Evolutionary conservation across 2,797 vertebrate species (phyloP), one percentile per base, ranked within the genome.

Genomic region (Alfaro cultratus): DNA sequence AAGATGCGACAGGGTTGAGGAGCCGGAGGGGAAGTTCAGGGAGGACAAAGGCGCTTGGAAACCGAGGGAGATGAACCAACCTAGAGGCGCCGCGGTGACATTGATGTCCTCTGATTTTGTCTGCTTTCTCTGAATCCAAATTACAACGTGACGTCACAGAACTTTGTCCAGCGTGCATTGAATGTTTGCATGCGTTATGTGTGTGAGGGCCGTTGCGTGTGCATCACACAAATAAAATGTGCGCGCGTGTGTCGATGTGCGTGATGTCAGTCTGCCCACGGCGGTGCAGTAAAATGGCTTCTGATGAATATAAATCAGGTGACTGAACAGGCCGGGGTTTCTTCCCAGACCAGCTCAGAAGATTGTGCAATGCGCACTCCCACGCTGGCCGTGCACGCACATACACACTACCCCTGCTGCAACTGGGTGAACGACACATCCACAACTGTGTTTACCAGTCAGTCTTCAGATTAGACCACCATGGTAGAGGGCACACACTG

Each of bases 251-350:
- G 80, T 77, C 47, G 74, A 45, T 77, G 79, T 85, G 74, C 51
- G 77, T 53, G 89, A 87, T 91, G 88, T 88, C 86, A 91, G 86
- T 77, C 93, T 88, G 94, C 95, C 95, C 93, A 95, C 95, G 85
- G 94, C 91, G n/a, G 80, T 88, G 80, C 91, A 90, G 87, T 86
- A 91, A 89, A 96, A 95, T 95, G 92, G 85, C 82, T 87, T 83
- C 83, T 85, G 86, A 92, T 95, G 96, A 95, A 96, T 97, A 95
- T 96, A 96, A 96, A 97, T 95, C 95, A 95, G 96, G 94, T 95
- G 94, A 95, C 95, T 92, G 93, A 94, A 94, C 94, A 95, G 91
- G 92, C 88, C 8, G 83, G 85, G 91, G 89, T 91, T 94, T 94
- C 91, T 94, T 93, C 89, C 83, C 88, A 93, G 93, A 93, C 88